A percentile compares a stretch with the other conserved stretches of the same genome.
Conservation (phyloP, 2,797 vertebrate genomes). For the Tenualosa thibaudeaui region DNA sequence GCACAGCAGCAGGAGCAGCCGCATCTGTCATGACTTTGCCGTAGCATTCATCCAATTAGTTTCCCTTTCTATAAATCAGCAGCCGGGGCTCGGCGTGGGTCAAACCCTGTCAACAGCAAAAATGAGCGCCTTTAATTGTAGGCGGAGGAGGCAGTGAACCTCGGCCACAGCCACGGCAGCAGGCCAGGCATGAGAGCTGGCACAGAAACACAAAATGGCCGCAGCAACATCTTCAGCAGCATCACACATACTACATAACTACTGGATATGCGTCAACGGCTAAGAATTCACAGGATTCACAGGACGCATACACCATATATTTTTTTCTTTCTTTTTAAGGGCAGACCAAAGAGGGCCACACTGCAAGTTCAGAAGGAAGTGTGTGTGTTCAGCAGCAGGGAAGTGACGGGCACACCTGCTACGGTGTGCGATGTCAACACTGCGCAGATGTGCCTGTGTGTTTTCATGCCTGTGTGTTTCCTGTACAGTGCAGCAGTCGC, state of each 20-base stretch:
- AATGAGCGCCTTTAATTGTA: conserved; percentile 36
- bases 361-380: background rate
- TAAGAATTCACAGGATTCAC: background rate
- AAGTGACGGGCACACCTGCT: background rate
- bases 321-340: background rate
- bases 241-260: background rate
- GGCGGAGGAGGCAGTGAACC: background rate
- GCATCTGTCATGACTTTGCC: conserved; percentile 37
- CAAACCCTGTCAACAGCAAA: conserved; percentile 42
- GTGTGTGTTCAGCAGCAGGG: background rate
- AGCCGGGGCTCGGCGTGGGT: conserved; percentile 37
- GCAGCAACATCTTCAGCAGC: background rate
- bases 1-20: conserved; percentile 29
- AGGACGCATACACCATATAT: background rate
- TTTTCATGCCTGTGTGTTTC: background rate
- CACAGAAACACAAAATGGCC: background rate
- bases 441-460: background rate
- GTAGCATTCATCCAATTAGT: conserved; percentile 50
- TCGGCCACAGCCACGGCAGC: background rate
- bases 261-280: background rate
- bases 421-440: background rate
- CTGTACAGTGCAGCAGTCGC: background rate
- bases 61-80: conserved; percentile 50
- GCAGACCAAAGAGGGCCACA: background rate
- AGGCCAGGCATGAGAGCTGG: background rate